Evolutionary conservation across 2,797 vertebrate genomes (phyloP).

Genomic region (Neopelma chrysocephalum): DNA sequence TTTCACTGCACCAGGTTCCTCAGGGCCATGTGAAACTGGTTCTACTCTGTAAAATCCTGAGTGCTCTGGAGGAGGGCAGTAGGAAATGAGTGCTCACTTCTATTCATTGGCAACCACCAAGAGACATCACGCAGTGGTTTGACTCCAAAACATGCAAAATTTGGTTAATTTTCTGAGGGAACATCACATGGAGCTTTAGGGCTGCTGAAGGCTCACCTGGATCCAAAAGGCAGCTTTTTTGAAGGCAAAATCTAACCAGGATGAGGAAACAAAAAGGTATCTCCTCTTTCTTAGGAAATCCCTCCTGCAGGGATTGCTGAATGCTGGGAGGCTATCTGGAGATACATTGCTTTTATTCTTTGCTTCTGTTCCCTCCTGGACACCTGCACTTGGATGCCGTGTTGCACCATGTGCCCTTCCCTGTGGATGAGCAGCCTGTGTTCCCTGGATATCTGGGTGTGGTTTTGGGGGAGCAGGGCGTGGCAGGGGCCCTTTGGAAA

Average conservation of each 20-base stretch:
- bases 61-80: neutral
- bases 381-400: neutral
- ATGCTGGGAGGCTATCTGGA: accelerated
- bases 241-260: neutral
- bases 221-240: neutral
- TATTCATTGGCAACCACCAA: neutral
- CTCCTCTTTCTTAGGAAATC: neutral
- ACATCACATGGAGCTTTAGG: accelerated
- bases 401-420: neutral
- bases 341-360: neutral
- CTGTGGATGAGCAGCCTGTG: neutral
- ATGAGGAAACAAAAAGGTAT: neutral
- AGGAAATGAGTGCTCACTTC: neutral
- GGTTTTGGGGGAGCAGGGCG: neutral
- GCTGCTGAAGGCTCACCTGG: neutral
- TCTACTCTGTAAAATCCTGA: neutral
- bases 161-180: neutral
- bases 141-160: neutral
- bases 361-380: too few species aligned
- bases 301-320: neutral
- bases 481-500: neutral
- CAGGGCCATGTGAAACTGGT: neutral
- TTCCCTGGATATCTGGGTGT: neutral
- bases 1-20: neutral
- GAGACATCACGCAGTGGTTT: accelerated